phyloP scores from a whole-genome alignment of 2,888 invertebrate species.

The Meganola albula region DNA sequence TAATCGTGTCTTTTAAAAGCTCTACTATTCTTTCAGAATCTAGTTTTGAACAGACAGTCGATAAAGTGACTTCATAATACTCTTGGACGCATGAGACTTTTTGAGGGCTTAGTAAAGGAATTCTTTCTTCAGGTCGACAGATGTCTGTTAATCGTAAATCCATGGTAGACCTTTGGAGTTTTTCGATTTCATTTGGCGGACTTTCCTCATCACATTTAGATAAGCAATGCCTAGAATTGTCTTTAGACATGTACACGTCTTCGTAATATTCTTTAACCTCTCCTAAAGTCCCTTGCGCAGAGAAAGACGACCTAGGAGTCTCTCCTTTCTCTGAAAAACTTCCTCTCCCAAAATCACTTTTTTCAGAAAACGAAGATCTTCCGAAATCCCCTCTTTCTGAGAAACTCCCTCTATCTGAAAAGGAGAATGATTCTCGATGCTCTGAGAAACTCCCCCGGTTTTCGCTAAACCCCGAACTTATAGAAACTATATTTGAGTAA shows the following conservation, averaged over 20 bases:
- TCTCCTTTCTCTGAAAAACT: conserved; percentile 69
- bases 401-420: conserved; percentile 68
- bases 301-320: conserved; percentile 66
- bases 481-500: conserved; percentile 74
- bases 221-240: conserved; percentile 44
- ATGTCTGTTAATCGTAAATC: conserved; percentile 61
- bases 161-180: conserved; percentile 63
- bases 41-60: conserved; percentile 87
- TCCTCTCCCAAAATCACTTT: conserved; percentile 70
- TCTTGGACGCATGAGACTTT: conserved; percentile 62
- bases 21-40: conserved; percentile 89
- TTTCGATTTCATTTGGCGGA: conserved; percentile 55
- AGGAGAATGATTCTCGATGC: conserved; percentile 67
- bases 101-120: conserved; percentile 61
- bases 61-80: conserved; percentile 85
- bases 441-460: conserved; percentile 74
- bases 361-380: conserved; percentile 70
- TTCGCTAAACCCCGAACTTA: conserved; percentile 79
- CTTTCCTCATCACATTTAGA: conserved; percentile 54
- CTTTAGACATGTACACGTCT: conserved; percentile 61
- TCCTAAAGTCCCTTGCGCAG: conserved; percentile 62
- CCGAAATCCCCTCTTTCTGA: conserved; percentile 68
- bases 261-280: conserved; percentile 67
- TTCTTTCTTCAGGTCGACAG: conserved; percentile 53
- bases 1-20: conserved; percentile 87